A percentile compares a stretch with the other conserved stretches of the same genome.
Conservation (phyloP, 2,113 vertebrate genomes). For the Oxyruncus cristatus region DNA sequence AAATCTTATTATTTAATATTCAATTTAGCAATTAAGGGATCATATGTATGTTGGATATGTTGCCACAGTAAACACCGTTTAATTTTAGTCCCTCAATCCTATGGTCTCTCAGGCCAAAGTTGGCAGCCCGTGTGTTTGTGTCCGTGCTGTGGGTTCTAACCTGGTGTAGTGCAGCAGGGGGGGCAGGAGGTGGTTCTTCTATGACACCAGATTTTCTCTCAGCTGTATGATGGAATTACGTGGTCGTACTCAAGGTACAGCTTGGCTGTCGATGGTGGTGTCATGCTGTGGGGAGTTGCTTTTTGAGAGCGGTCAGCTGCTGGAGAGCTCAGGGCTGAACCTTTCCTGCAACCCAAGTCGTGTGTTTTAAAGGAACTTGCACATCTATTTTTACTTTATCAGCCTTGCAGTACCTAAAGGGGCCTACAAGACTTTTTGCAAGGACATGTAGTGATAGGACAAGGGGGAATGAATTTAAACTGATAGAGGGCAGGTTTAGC, state of each 20-base stretch:
- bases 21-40: background rate
- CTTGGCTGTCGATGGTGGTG: background rate
- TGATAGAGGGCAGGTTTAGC: background rate
- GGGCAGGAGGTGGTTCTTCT: background rate
- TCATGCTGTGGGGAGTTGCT: background rate
- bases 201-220: background rate
- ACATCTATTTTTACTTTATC: background rate
- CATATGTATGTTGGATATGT: background rate
- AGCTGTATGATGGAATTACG: background rate
- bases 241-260: background rate
- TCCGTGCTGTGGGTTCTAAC: too few species aligned
- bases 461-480: background rate
- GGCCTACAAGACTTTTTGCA: background rate
- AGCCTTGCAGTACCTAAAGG: background rate
- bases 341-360: background rate
- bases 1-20: background rate
- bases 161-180: accelerated
- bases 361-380: background rate
- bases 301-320: background rate
- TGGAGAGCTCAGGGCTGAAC: background rate
- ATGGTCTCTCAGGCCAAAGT: background rate
- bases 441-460: background rate
- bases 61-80: background rate
- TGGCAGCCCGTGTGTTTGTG: background rate
- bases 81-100: background rate